Base-by-base conservation (phyloP, 2,888 invertebrate species). In the Amitus sp. region DNA sequence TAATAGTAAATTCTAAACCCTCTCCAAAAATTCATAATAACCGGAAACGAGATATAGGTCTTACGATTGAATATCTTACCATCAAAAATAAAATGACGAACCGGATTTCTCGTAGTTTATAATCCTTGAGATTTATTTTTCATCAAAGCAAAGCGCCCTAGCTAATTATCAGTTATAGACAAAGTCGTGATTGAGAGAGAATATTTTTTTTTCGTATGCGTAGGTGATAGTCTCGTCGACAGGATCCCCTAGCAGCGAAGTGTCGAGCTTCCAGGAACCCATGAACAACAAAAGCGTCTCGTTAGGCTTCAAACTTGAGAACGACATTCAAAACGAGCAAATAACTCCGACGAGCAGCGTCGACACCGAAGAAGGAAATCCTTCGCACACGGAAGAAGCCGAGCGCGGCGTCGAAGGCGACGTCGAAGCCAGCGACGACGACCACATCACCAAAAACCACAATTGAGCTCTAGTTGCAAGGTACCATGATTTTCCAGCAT, bases 241-340 rank as follows among this genome's bases (percentile, higher is more conserved):
- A 87, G 92, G 91, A 86, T 92, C 93, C 82, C 91, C 92, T 88
- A 92, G 91, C 88, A 92, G 92, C 85, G 91, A 92, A 77, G 92
- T 91, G 79, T 90, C 90, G 80, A 90, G 90, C 76, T 92, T 92
- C 72, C 91, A 91, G 72, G 92, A 90, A 76, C 89, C 89, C 66
- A 88, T 89, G 81, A 90, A 49, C 20, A 66, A 66, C 33, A 59
- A 66, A 15, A 53, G 39, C 17, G 33, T 54, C 2, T 46, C 40
- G 33, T 15, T 59, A 18, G 62, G 57, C 7, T 51, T 56, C 15
- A 82, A 15, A 2, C 30, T 52, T 6, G 58, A 60, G 10, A 60
- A 63, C 47, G 61, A 63, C 3, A 48, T 43, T 13, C 37, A 37
- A 12, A 82, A 82, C 61, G 86, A 86, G 54, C 86, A 86, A 30